Base-by-base conservation (phyloP, 2,797 vertebrate species). In the Vespertilio murinus region DNA sequence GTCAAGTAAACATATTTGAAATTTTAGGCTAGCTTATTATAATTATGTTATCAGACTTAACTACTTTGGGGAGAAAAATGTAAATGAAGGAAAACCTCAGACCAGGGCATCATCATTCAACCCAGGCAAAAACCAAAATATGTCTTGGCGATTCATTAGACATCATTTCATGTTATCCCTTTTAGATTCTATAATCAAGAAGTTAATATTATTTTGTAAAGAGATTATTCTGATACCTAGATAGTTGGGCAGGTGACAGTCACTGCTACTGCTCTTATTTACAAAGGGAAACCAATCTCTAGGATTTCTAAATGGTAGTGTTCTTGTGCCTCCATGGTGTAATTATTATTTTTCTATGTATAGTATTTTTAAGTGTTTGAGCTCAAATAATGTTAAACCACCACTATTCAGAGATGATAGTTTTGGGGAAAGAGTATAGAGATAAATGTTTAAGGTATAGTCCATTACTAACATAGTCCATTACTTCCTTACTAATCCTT, bases 1-100 rank as follows among this genome's bases (percentile, higher is more conserved):
- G 42, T 69, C 13, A 83, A 85, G 22, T 91, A 94, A 81, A 93
- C 14, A 82, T n/a, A 64, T 28, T 73, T 79, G 61, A 71, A 93
- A 49, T 25, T 93, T 92, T 92, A 88, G 33, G 42, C 52, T 78
- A 65, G 16, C 4, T 90, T 83, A 69, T 25, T 73, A 80, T 1
- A 91, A 49, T 91, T 30, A 61, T 71, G 20, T 49, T 82, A 9
- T 52, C 69, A 71, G 47, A 74, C 87, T 94, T 92, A 47, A 93
- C 56, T 85, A 67, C 79, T 56, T 93, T 69, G 35, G 14, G 17
- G n/a, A 20, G 18, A 3, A 38, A 49, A 23, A 14, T 59, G n/a
- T 47, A 73, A 74, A 54, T 71, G 23, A 83, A 95, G 18, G 79
- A 25, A 82, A 22, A 87, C 3, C 9, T 79, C 56, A 88, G 23